These are phyloP conservation scores for Cepaea hortensis DNA, from an alignment of 2,888 invertebrate genomes.

Conservation along the genomic window DNA sequence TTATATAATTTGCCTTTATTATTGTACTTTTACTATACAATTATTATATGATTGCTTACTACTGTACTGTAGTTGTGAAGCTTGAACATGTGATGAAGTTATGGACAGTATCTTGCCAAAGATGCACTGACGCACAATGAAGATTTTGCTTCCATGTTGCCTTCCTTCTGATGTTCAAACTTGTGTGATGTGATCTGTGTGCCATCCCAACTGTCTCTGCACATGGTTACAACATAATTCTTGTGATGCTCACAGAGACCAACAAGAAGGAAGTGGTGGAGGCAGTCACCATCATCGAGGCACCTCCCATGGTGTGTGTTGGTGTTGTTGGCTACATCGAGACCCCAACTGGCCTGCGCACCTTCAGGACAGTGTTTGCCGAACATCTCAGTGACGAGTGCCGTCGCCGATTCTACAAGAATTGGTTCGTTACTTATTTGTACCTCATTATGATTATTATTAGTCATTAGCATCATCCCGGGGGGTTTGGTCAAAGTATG, in stretches of 20 bases:
- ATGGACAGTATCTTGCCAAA: slow-evolving; percentile 61
- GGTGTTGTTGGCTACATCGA: slow-evolving; percentile 99
- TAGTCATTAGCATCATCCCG: too few species aligned
- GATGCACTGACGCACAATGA: slow-evolving; percentile 21
- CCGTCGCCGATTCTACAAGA: slow-evolving; percentile 98
- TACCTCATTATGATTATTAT: not conserved
- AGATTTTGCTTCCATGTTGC: slow-evolving; percentile 55
- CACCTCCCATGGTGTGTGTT: slow-evolving; percentile 98
- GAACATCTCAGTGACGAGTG: slow-evolving; percentile 99
- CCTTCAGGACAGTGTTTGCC: slow-evolving; percentile 97
- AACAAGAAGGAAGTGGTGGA: slow-evolving; percentile 99
- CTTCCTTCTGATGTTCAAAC: slow-evolving; percentile 58
- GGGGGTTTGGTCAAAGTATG: too few species aligned
- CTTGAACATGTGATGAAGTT: slow-evolving; percentile 62
- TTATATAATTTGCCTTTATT: too few species aligned
- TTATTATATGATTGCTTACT: too few species aligned
- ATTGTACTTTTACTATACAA: too few species aligned
- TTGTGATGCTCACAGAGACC: slow-evolving; percentile 84
- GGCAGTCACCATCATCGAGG: slow-evolving; percentile 97
- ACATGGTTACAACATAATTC: not conserved
- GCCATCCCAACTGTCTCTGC: not conserved
- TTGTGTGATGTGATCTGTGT: not conserved
- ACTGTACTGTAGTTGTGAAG: too few species aligned
- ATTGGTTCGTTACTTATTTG: slow-evolving; percentile 86
- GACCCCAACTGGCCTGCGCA: slow-evolving; percentile 96